Percentiles rank a stretch among this genome's conserved stretches.
Conservation (phyloP, 1,140 invertebrate genomes). For the Pseudobourletiella spinata region DNA sequence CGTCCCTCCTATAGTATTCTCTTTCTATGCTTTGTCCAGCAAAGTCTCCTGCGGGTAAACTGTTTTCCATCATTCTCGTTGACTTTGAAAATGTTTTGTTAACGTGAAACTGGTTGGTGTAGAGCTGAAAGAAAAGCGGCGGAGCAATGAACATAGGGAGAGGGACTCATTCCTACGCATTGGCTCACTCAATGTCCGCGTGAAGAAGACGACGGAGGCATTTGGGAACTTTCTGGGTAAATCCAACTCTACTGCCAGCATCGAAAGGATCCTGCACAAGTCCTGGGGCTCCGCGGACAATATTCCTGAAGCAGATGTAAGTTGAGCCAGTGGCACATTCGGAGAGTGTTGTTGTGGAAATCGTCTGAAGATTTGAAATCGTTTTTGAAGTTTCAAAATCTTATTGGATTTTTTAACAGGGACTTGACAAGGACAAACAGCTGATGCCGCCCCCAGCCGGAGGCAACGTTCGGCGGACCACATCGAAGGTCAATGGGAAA, state of each 20-base stretch:
- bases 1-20: too few species aligned
- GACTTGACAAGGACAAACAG: conserved; percentile 28
- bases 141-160: conserved; percentile 50
- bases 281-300: conserved; percentile 80
- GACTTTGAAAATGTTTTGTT: conserved; percentile 16
- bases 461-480: conserved; percentile 4
- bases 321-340: too few species aligned
- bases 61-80: too few species aligned
- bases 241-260: conserved; percentile 25
- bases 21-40: too few species aligned
- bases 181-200: conserved; percentile 80
- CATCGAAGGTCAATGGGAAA: conserved; percentile 9
- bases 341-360: not conserved
- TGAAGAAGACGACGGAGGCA: conserved; percentile 64
- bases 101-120: not conserved
- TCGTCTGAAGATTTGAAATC: too few species aligned
- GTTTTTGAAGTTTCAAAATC: too few species aligned
- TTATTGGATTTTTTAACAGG: not conserved
- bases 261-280: conserved; percentile 48
- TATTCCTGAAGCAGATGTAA: conserved; percentile 52
- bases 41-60: too few species aligned
- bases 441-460: conserved; percentile 30
- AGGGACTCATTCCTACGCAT: conserved; percentile 75
- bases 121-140: conserved; percentile 35
- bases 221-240: conserved; percentile 31